Evolutionary conservation across 64 coral and sea anemone species (phyloP).

Genomic region (Pocillopora verrucosa): DNA sequence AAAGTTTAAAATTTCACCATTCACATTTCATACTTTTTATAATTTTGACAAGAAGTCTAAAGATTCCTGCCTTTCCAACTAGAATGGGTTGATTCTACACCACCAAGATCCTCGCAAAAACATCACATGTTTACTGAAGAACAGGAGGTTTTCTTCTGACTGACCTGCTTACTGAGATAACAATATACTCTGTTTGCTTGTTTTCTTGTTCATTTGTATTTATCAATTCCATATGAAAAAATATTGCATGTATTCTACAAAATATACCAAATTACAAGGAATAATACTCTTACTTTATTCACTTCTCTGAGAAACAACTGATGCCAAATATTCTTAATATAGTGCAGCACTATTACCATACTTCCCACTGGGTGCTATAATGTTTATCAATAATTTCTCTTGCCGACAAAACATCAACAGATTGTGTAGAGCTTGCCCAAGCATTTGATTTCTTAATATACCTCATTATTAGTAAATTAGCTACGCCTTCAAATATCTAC

Average conservation of each 20-base stretch:
- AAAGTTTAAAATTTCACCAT: too few relatives aligned
- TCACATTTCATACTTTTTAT: background rate
- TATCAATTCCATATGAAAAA: conserved; percentile 68
- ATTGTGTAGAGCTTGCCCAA: background rate
- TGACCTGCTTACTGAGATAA: conserved; percentile 16
- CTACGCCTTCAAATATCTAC: background rate
- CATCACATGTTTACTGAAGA: too few relatives aligned
- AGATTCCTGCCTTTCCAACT: too few relatives aligned
- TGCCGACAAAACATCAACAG: background rate
- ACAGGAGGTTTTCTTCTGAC: background rate
- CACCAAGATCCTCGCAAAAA: too few relatives aligned
- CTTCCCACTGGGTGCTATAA: background rate
- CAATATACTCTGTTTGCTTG: conserved; percentile 3
- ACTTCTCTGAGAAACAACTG: conserved; percentile 42
- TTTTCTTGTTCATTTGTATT: conserved; percentile 14
- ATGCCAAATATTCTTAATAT: conserved; percentile 27
- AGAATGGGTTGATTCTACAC: too few relatives aligned
- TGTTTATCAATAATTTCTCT: background rate
- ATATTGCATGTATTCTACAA: conserved; percentile 97
- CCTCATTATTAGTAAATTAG: background rate
- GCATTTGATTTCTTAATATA: background rate
- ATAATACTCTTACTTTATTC: conserved; percentile 60
- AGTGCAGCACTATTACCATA: conserved; percentile 16
- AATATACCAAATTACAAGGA: conserved; percentile 88
- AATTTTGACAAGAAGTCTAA: too few relatives aligned